phyloP scores from a whole-genome alignment of 1,140 invertebrate genomes.

The Proctacanthus coquilletti region DNA sequence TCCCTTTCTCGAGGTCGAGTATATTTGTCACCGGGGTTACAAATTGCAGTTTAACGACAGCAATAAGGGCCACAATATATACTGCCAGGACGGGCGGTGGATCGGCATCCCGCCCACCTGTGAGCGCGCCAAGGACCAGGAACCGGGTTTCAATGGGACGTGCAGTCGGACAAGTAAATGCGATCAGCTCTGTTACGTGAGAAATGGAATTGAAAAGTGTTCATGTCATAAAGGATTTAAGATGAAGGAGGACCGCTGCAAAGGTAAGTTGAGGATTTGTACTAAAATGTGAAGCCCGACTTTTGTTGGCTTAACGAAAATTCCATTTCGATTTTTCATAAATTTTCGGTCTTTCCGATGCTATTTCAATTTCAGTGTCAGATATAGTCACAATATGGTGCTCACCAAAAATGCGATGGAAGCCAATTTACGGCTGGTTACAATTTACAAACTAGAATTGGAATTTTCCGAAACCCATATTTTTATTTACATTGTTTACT shows the following conservation, averaged over 20 bases:
- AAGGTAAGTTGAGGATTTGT: too few species aligned
- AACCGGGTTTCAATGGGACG: not conserved
- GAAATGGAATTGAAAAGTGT: conserved; percentile 1
- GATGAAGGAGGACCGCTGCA: not conserved
- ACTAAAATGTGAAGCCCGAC: too few species aligned
- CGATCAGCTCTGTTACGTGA: not conserved
- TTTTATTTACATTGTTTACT: too few species aligned
- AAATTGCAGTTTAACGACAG: not conserved
- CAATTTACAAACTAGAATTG: too few species aligned
- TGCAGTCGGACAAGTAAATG: not conserved
- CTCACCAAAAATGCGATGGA: too few species aligned
- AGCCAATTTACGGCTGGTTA: too few species aligned
- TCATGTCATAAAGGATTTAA: conserved; percentile 1
- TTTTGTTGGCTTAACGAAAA: too few species aligned
- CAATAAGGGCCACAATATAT: not conserved
- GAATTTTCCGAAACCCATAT: too few species aligned
- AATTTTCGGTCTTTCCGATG: too few species aligned
- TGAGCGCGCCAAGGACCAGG: not conserved
- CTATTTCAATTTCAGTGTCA: too few species aligned
- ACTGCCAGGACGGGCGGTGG: not conserved
- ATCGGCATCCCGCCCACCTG: not conserved
- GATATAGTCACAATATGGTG: too few species aligned
- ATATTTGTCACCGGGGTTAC: conserved; percentile 1
- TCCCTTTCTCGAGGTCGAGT: not conserved
- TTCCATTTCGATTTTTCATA: too few species aligned